Percentiles rank a stretch among this genome's conserved stretches.
phyloP scores from a whole-genome alignment of 2,113 vertebrate genomes.

The Microcebus ravelobensis region DNA sequence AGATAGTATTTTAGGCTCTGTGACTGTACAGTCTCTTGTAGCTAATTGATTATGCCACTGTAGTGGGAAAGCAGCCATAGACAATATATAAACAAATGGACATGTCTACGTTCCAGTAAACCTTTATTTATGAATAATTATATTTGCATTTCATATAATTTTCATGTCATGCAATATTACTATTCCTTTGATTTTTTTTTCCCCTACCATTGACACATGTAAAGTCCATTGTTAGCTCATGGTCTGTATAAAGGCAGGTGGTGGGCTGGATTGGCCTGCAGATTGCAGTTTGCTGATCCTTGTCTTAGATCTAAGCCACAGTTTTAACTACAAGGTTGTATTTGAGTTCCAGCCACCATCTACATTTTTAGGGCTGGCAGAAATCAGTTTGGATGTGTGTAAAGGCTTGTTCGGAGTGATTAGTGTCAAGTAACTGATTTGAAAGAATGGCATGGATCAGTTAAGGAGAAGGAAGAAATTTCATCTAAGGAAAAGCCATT shows the following conservation, averaged over 20 bases:
- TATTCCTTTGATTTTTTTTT: background rate
- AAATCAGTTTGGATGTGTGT: background rate
- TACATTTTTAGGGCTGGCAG: background rate
- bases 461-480: background rate
- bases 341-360: background rate
- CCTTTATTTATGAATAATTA: background rate
- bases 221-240: background rate
- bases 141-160: constrained; percentile 22
- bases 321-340: background rate
- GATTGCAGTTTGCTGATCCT: background rate
- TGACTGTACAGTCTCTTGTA: background rate
- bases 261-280: background rate
- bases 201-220: background rate
- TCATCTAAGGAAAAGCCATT: background rate
- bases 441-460: background rate
- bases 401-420: background rate
- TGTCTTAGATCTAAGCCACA: background rate
- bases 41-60: background rate
- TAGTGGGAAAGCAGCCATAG: background rate
- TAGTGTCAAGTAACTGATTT: background rate
- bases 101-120: background rate
- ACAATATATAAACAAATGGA: background rate
- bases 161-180: background rate
- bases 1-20: background rate
- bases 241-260: background rate